Conservation (phyloP, 2,888 invertebrate species). For the Sepiola atlantica region DNA sequence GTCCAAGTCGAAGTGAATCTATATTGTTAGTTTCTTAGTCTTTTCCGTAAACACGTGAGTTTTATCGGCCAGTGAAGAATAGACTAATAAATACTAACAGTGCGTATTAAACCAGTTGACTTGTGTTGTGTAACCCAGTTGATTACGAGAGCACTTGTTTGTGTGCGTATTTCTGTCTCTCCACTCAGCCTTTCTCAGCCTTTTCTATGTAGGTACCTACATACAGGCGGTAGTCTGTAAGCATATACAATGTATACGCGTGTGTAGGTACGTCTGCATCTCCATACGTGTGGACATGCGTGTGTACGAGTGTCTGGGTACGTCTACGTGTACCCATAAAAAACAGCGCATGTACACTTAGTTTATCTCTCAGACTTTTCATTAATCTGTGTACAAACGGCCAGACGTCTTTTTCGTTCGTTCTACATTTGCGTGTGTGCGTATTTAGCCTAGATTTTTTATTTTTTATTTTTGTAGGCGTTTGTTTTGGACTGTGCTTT, state of each 20-base stretch:
- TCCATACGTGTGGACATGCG: neutral
- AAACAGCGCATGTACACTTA: neutral
- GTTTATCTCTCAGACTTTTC: neutral
- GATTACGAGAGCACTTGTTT: neutral
- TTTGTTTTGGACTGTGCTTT: too few species aligned
- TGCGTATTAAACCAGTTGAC: neutral
- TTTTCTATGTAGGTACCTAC: too few species aligned
- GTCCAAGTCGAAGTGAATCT: neutral
- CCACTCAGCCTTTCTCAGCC: too few species aligned
- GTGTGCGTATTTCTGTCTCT: neutral
- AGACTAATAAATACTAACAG: neutral
- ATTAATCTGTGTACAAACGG: too few species aligned
- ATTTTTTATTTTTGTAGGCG: too few species aligned
- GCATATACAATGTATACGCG: neutral
- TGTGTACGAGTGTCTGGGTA: neutral
- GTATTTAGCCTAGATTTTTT: too few species aligned
- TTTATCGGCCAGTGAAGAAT: neutral
- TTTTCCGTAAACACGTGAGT: neutral
- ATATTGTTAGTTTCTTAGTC: neutral
- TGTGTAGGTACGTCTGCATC: neutral
- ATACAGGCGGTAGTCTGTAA: too few species aligned
- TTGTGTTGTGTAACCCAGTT: neutral
- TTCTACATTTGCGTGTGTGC: too few species aligned
- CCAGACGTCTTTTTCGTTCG: too few species aligned
- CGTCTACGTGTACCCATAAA: neutral